These are phyloP conservation scores for Formica selysi DNA, from an alignment of 1,140 invertebrate species.

Conservation along the genomic window DNA sequence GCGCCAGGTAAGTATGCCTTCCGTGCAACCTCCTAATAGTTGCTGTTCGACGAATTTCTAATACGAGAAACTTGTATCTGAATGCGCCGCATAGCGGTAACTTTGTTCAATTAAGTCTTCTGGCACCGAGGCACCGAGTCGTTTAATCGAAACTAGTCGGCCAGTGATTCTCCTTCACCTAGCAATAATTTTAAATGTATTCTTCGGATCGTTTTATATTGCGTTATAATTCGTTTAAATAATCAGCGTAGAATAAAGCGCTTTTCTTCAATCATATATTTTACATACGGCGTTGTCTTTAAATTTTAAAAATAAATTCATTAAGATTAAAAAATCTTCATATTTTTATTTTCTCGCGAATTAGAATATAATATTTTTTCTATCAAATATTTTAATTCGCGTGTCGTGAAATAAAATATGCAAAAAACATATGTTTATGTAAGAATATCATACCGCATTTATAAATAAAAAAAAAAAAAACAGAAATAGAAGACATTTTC, in stretches of 20 bases:
- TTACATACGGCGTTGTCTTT: too few relatives aligned
- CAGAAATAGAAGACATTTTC: background rate
- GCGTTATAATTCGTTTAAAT: background rate
- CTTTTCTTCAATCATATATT: too few relatives aligned
- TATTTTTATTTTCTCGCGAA: too few relatives aligned
- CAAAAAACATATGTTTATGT: too few relatives aligned
- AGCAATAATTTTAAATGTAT: background rate
- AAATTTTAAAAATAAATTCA: too few relatives aligned
- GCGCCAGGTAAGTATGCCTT: conserved; percentile 89
- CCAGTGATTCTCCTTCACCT: background rate
- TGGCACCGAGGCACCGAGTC: background rate
- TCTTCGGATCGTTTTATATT: background rate
- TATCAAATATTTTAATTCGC: too few relatives aligned
- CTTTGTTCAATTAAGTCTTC: background rate
- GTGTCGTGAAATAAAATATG: too few relatives aligned
- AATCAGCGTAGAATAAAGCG: background rate
- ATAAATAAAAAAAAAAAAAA: background rate
- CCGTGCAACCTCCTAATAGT: conserved; percentile 24
- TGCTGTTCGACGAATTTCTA: background rate
- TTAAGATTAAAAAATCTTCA: too few relatives aligned
- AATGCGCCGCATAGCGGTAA: conserved; percentile 26
- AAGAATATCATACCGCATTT: too few relatives aligned
- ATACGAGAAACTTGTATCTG: conserved; percentile 34
- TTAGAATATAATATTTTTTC: too few relatives aligned
- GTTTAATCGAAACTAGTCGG: conserved; percentile 43